These are phyloP conservation scores for Pungitius pungitius DNA, from an alignment of 2,113 vertebrate genomes.

Conservation along the genomic window DNA sequence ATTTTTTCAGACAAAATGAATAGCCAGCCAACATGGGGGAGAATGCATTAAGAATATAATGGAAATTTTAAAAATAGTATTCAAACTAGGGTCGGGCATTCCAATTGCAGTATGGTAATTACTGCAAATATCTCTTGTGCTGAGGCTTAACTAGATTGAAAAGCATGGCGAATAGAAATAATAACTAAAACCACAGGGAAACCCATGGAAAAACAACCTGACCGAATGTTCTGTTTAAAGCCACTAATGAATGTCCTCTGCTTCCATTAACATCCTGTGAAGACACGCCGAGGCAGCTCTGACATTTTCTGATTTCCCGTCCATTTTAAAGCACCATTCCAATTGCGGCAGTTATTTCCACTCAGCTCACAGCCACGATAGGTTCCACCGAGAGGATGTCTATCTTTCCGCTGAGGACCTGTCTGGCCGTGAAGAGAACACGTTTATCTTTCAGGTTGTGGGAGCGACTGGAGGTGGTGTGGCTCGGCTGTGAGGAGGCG, in stretches of 20 bases:
- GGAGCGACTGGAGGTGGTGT: conserved; percentile 48
- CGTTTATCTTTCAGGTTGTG: conserved; percentile 70
- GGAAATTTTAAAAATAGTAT: not conserved
- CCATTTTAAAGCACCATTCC: not conserved
- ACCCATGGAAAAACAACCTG: not conserved
- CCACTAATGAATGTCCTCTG: not conserved
- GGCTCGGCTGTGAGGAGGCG: conserved; percentile 46
- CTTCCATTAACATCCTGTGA: not conserved
- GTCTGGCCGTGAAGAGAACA: conserved; percentile 75
- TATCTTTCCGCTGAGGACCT: conserved; percentile 81
- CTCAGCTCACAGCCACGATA: conserved; percentile 81
- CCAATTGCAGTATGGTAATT: not conserved
- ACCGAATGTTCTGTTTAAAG: not conserved
- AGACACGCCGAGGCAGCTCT: not conserved
- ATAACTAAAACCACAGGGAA: not conserved
- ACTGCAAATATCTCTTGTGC: not conserved
- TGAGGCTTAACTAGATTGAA: not conserved
- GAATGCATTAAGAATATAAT: not conserved
- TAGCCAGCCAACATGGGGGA: not conserved
- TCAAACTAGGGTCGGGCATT: not conserved
- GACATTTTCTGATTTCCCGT: not conserved
- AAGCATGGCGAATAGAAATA: not conserved
- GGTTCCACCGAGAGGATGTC: conserved; percentile 88
- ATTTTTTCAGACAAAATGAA: not conserved
- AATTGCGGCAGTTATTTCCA: not conserved